Evolutionary conservation across 2,797 vertebrate species (phyloP), one percentile per base, ranked within the genome.

Genomic region (Staurois parvus): DNA sequence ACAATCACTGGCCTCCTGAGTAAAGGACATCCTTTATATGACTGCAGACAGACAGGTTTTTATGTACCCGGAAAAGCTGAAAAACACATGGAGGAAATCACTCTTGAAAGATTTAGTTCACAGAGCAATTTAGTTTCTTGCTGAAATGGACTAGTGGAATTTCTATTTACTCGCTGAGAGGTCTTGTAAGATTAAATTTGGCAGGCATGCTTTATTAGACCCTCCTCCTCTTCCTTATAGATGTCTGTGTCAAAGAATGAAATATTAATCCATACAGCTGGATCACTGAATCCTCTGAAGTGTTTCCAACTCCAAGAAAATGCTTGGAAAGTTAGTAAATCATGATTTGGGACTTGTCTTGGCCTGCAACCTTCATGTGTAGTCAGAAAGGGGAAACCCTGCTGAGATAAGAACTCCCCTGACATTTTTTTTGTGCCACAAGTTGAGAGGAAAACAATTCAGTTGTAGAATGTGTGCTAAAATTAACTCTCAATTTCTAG

Each of bases 61-160:
- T 83, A 83, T 83, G 80, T 56, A 74, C 12, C 81, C 72, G 70
- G 76, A 69, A 84, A 84, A 87, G 81, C 70, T 87, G 64, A 79
- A 84, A 84, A 87, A 83, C 85, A 87, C 81, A 87, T 87, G 85
- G 81, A 34, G 69, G 76, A 78, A 72, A 84, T 76, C 73, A 80
- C 72, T 73, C 64, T 42, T 79, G 84, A 76, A 67, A 81, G 84
- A 79, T 86, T 86, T 81, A 81, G 62, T 59, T 81, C 45, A 26
- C 48, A 34, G 34, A 81, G 72, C 68, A 59, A 81, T 86, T 86
- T 81, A 32, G 79, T 81, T 86, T 81, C 73, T 81, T 76, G 30
- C 72, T 66, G 68, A 48, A 72, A 74, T 79, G 69, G 26, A 85
- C 76, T 74, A 48, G 37, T 76, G 78, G 84, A 69, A 81, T 86